These are phyloP conservation scores for Nomada fucata DNA, from an alignment of 2,888 invertebrate species.

Conservation along the genomic window DNA sequence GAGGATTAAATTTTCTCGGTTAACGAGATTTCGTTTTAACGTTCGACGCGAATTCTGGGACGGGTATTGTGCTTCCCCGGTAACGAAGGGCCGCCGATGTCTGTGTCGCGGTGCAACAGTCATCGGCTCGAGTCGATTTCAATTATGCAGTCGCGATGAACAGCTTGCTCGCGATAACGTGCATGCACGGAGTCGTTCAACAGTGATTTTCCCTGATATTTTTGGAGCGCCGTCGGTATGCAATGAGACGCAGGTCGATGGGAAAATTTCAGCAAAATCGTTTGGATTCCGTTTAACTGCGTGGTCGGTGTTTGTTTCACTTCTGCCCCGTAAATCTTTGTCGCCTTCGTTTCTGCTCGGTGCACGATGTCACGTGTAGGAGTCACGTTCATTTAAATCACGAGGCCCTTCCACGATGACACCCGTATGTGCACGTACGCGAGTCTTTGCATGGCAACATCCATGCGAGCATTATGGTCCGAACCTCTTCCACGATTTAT, in stretches of 20 bases:
- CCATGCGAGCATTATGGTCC: too few relatives aligned
- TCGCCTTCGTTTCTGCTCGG: background rate
- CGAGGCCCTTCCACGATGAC: too few relatives aligned
- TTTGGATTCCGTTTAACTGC: conserved; percentile 8
- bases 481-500: too few relatives aligned
- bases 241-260: background rate
- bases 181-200: background rate
- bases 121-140: background rate
- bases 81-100: conserved; percentile 1
- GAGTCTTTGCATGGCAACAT: too few relatives aligned
- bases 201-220: background rate
- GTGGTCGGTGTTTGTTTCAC: background rate
- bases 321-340: conserved; percentile 22
- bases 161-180: background rate
- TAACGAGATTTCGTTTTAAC: conserved; percentile 36
- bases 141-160: conserved; percentile 3
- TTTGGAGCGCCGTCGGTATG: background rate
- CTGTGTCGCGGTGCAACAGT: background rate
- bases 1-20: conserved; percentile 42
- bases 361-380: background rate
- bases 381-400: background rate
- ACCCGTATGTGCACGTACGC: too few relatives aligned
- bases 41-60: background rate
- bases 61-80: background rate
- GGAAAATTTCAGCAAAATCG: background rate